Conservation (phyloP, 2,888 invertebrate genomes). For the Hylaea fasciaria region DNA sequence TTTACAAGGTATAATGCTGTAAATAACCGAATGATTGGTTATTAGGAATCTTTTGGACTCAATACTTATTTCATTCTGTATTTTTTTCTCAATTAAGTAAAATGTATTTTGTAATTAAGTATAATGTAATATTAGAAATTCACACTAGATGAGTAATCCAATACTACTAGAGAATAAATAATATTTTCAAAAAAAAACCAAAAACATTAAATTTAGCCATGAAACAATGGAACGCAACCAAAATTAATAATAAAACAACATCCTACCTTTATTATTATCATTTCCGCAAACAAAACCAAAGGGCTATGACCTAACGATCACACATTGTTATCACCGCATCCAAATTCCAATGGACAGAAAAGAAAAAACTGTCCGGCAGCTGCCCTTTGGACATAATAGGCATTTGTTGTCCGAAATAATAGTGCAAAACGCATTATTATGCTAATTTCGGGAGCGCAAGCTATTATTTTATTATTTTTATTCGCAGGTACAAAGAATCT, state of each 20-base stretch:
- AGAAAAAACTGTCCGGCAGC: constrained; percentile 66
- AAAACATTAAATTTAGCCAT: not conserved
- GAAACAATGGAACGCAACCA: too few species aligned
- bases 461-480: constrained; percentile 64
- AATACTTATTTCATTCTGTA: too few species aligned
- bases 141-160: too few species aligned
- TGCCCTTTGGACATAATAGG: constrained; percentile 68
- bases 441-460: constrained; percentile 69
- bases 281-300: constrained; percentile 14
- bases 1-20: too few species aligned
- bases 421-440: constrained; percentile 78
- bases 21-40: too few species aligned
- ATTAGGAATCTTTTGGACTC: too few species aligned
- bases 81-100: too few species aligned
- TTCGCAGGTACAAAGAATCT: constrained; percentile 73
- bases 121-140: too few species aligned
- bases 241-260: too few species aligned
- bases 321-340: constrained; percentile 54
- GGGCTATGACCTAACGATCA: constrained; percentile 24
- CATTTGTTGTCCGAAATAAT: constrained; percentile 78
- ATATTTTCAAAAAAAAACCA: not conserved
- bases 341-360: constrained; percentile 78
- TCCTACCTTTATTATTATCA: constrained; percentile 3
- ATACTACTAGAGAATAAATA: too few species aligned
- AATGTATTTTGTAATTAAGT: too few species aligned